A percentile compares a stretch with the other conserved stretches of the same genome.
Conservation (phyloP, 2,888 invertebrate species). For the Cylindroiulus punctatus region DNA sequence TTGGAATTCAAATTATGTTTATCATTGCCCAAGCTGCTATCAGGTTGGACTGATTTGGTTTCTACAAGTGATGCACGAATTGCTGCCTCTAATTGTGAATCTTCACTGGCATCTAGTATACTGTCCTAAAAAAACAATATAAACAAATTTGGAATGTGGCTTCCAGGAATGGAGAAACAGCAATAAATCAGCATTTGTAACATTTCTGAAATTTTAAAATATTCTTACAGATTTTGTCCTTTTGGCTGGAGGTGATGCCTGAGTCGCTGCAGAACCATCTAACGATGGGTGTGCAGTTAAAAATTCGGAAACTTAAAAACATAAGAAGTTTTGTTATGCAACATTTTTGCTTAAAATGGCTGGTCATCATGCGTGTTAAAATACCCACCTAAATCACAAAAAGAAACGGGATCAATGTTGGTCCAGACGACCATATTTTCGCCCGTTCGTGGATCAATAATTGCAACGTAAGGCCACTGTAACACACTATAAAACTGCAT, state of each 20-base stretch:
- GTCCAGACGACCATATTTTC: slow-evolving; percentile 70
- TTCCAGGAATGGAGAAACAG: too few species aligned
- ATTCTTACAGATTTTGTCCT: slow-evolving; percentile 35
- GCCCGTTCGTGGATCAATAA: slow-evolving; percentile 76
- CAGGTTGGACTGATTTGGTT: slow-evolving; percentile 43
- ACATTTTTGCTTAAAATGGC: slow-evolving; percentile 62
- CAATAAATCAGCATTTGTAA: not conserved
- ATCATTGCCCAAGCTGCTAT: not conserved
- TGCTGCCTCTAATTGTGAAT: slow-evolving; percentile 68
- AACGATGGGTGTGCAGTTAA: slow-evolving; percentile 55
- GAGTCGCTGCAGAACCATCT: slow-evolving; percentile 49
- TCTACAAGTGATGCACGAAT: slow-evolving; percentile 67
- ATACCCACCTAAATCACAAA: slow-evolving; percentile 65
- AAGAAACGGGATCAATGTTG: slow-evolving; percentile 65
- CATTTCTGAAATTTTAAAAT: not conserved
- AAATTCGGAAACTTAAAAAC: slow-evolving; percentile 55
- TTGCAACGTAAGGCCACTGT: slow-evolving; percentile 73
- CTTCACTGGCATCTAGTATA: slow-evolving; percentile 67
- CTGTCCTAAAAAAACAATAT: slow-evolving; percentile 59
- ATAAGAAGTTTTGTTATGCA: not conserved
- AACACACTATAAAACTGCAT: slow-evolving; percentile 74
- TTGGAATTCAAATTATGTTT: not conserved
- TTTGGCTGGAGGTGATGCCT: slow-evolving; percentile 37
- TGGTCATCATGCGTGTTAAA: slow-evolving; percentile 62
- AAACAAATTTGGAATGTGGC: not conserved